Percentiles rank a stretch among this genome's conserved stretches.
Conservation (phyloP, 2,797 vertebrate genomes). For the Bovichtus diacanthus region DNA sequence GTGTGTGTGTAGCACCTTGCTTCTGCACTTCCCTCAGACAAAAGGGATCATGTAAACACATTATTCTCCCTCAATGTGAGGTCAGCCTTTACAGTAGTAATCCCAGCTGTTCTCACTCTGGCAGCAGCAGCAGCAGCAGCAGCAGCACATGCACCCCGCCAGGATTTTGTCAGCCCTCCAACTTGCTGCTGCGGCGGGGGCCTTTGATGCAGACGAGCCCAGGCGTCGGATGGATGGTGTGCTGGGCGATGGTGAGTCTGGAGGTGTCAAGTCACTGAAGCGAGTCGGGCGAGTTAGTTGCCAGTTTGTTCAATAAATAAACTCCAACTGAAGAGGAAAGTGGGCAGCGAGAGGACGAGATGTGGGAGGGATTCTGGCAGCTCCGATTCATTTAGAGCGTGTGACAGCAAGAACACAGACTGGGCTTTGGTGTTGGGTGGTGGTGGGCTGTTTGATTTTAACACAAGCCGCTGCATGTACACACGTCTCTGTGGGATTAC, state of each 20-base stretch:
- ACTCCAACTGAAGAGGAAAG: constrained; percentile 18
- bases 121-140: too few relatives aligned
- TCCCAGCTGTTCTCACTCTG: constrained; percentile 19
- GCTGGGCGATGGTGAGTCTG: background rate
- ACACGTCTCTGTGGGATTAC: background rate
- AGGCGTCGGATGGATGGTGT: background rate
- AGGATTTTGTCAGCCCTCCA: constrained; percentile 1
- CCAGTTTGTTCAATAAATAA: constrained; percentile 44
- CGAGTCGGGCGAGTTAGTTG: background rate
- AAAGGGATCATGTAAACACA: constrained; percentile 54
- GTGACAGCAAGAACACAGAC: constrained; percentile 24
- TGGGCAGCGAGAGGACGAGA: constrained; percentile 42
- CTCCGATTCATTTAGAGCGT: constrained; percentile 14
- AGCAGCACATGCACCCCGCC: constrained; percentile 15
- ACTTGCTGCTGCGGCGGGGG: constrained; percentile 13
- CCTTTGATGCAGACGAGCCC: constrained; percentile 29
- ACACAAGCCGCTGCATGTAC: background rate
- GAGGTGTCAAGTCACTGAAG: constrained; percentile 25
- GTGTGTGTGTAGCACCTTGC: constrained; percentile 13
- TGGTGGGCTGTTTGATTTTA: constrained; percentile 9
- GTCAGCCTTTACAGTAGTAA: constrained; percentile 16
- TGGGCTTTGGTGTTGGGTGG: constrained; percentile 11
- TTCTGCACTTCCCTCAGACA: constrained; percentile 27
- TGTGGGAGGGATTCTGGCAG: constrained; percentile 55
- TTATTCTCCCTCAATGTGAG: constrained; percentile 49